These are phyloP conservation scores for Ammospiza nelsoni DNA, from an alignment of 2,113 vertebrate species.

Conservation along the genomic window DNA sequence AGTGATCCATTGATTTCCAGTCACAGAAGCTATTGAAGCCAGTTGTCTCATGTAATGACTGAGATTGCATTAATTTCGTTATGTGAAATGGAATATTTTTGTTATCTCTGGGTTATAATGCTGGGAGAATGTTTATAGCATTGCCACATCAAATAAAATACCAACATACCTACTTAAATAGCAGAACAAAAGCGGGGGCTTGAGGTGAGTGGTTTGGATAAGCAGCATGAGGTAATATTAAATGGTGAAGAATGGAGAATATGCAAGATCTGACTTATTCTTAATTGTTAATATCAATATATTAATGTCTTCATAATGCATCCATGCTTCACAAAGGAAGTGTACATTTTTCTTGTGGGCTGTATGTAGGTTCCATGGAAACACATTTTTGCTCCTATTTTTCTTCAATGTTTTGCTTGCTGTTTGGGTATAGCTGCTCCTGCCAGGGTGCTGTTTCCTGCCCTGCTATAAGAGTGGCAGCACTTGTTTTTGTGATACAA, in stretches of 20 bases:
- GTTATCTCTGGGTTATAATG: neutral
- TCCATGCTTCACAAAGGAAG: neutral
- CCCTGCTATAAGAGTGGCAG: neutral
- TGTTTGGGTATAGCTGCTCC: neutral
- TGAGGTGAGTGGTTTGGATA: neutral
- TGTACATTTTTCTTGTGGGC: neutral
- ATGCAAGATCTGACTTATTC: slow-evolving; percentile 26
- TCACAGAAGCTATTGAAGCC: neutral
- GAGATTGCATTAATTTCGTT: neutral
- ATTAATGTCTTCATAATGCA: neutral
- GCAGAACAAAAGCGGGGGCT: neutral
- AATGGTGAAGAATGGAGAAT: neutral
- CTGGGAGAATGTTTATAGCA: neutral
- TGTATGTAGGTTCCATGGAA: neutral
- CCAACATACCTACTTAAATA: neutral
- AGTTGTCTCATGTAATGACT: neutral
- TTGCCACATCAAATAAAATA: neutral
- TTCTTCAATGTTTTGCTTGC: neutral
- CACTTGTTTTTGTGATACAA: neutral
- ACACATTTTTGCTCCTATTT: neutral
- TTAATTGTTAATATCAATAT: neutral
- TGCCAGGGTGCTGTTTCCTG: neutral
- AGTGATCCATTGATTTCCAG: neutral
- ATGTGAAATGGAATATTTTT: neutral
- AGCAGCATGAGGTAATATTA: neutral